Evolutionary conservation across 2,888 invertebrate genomes (phyloP).

Genomic region (Lasius fuliginosus): DNA sequence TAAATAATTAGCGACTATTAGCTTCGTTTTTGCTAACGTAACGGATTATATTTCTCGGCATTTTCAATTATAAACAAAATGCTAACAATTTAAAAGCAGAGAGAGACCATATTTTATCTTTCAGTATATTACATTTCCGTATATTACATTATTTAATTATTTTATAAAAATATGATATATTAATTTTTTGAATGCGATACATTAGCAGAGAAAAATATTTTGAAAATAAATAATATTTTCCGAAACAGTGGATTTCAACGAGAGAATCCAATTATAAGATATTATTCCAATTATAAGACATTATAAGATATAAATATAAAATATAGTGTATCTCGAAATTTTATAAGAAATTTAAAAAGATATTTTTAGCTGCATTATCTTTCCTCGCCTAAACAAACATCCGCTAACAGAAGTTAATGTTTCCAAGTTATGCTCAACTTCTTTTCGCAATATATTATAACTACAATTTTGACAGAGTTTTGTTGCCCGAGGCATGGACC

Average conservation of each 20-base stretch:
- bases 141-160: not conserved
- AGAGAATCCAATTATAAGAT: not conserved
- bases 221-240: not conserved
- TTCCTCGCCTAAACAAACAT: not conserved
- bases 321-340: not conserved
- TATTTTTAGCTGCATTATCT: not conserved
- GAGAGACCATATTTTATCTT: not conserved
- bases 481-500: conserved; percentile 55
- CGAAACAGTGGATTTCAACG: not conserved
- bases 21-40: not conserved
- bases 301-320: not conserved
- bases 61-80: not conserved
- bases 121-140: not conserved
- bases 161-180: not conserved
- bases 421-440: not conserved
- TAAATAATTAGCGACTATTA: conserved; percentile 2
- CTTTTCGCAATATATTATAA: conserved; percentile 59
- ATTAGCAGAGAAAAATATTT: not conserved
- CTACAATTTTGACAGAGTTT: conserved; percentile 54
- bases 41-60: not conserved
- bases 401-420: conserved; percentile 7
- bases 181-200: not conserved
- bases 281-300: not conserved
- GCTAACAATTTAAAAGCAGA: not conserved
- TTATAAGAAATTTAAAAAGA: not conserved